phyloP scores from a whole-genome alignment of 2,113 vertebrate genomes.

The Benitochromis conjunctus region DNA sequence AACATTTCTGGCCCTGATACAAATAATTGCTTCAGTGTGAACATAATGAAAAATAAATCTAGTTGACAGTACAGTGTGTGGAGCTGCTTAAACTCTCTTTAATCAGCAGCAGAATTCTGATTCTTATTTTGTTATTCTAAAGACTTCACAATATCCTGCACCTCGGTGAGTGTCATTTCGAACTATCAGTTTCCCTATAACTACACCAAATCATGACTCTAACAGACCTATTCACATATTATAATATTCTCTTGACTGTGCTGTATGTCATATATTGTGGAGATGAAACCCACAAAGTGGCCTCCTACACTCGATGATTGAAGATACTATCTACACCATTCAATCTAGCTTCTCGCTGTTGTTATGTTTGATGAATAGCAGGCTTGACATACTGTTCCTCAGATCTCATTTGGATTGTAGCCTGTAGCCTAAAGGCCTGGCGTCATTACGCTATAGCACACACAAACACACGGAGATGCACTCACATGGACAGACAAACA shows the following conservation, averaged over 20 bases:
- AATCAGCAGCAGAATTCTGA: background rate
- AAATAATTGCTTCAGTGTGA: background rate
- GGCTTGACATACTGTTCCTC: constrained; percentile 50
- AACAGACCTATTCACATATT: constrained; percentile 16
- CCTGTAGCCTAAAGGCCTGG: constrained; percentile 38
- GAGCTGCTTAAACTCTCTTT: background rate
- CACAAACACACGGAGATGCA: background rate
- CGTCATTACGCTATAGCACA: constrained; percentile 19
- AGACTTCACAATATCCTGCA: background rate
- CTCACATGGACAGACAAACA: background rate
- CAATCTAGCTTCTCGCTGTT: constrained; percentile 45
- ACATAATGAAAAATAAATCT: background rate
- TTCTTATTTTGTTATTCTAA: constrained; percentile 2
- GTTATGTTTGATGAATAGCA: constrained; percentile 56
- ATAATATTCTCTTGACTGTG: constrained; percentile 44
- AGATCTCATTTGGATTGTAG: constrained; percentile 59
- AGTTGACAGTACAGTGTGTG: background rate
- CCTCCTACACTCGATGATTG: constrained; percentile 43
- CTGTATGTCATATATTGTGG: constrained; percentile 47
- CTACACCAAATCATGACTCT: background rate
- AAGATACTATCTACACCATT: constrained; percentile 48
- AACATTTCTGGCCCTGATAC: background rate
- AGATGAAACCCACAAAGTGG: constrained; percentile 47
- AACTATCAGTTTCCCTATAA: background rate
- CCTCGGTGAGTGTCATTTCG: background rate